Percentiles rank a stretch among this genome's conserved stretches.
Evolutionary conservation across 2,113 vertebrate species (phyloP).

Genomic region (Sturnira hondurensis): DNA sequence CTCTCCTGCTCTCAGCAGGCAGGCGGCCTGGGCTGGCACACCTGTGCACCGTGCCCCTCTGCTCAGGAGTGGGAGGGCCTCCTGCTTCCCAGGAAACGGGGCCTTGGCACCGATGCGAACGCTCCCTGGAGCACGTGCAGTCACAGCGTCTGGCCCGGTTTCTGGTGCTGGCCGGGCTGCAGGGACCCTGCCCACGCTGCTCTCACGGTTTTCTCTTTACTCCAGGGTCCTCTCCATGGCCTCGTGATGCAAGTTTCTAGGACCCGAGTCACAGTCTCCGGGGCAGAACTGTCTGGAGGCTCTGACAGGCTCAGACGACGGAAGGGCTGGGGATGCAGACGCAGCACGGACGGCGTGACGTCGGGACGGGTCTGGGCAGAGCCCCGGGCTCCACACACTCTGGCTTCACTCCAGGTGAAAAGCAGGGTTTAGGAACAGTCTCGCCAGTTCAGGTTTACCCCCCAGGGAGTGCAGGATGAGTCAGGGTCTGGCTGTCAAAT

Average conservation of each 20-base stretch:
- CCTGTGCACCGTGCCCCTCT: neutral
- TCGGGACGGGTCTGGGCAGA: fast-evolving
- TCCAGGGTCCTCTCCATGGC: neutral
- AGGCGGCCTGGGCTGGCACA: neutral
- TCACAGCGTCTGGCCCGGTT: fast-evolving
- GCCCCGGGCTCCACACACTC: too few species aligned
- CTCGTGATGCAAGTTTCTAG: fast-evolving
- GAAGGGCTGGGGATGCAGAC: fast-evolving
- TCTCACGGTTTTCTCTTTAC: neutral
- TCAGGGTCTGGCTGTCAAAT: neutral
- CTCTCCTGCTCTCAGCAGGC: neutral
- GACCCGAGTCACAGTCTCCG: neutral
- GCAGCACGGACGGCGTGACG: fast-evolving
- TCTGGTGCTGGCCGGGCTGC: neutral
- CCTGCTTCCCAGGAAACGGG: neutral
- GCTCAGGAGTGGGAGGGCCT: neutral
- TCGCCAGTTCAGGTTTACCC: neutral
- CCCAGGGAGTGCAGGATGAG: neutral
- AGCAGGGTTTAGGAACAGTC: neutral
- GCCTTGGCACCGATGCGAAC: neutral
- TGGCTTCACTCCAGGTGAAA: neutral
- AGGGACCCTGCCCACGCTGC: neutral
- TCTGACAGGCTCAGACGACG: fast-evolving
- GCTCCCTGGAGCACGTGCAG: too few species aligned
- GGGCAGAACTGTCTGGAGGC: neutral